These are phyloP conservation scores for Colletes gigas DNA, from an alignment of 1,140 invertebrate genomes.

Conservation along the genomic window DNA sequence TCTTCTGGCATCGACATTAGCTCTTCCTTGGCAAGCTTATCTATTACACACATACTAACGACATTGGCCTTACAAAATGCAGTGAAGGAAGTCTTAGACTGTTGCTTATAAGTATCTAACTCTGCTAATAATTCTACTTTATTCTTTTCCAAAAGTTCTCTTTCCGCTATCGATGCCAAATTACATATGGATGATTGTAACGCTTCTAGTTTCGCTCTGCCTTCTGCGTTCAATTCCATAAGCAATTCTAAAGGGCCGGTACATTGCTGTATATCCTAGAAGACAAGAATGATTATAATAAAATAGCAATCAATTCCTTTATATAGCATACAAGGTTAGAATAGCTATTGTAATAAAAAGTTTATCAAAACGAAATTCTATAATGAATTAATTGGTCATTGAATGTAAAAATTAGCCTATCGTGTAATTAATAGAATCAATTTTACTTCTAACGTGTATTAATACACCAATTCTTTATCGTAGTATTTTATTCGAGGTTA, in stretches of 20 bases:
- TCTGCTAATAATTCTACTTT: conserved; percentile 84
- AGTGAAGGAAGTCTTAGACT: conserved; percentile 86
- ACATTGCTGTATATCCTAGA: conserved; percentile 86
- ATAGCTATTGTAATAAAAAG: conserved; percentile 3
- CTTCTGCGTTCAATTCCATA: conserved; percentile 87
- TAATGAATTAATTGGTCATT: conserved; percentile 14
- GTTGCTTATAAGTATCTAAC: conserved; percentile 85
- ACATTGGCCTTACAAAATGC: conserved; percentile 91
- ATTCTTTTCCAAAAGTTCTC: conserved; percentile 83
- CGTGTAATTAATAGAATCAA: background rate
- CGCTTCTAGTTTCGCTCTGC: conserved; percentile 84
- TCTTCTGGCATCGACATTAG: conserved; percentile 84
- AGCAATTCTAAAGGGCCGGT: conserved; percentile 85
- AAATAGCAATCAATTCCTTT: background rate
- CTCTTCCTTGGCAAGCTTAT: conserved; percentile 87
- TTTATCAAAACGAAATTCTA: conserved; percentile 9
- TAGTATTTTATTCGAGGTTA: conserved; percentile 17
- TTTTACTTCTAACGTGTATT: background rate
- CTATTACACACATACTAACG: conserved; percentile 87
- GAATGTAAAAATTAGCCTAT: conserved; percentile 13
- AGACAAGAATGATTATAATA: background rate
- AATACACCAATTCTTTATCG: conserved; percentile 14
- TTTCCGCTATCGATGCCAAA: conserved; percentile 84
- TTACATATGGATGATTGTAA: conserved; percentile 86
- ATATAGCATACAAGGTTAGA: background rate